These are phyloP conservation scores for Bombus confusus DNA, from an alignment of 1,140 invertebrate genomes.

Conservation along the genomic window DNA sequence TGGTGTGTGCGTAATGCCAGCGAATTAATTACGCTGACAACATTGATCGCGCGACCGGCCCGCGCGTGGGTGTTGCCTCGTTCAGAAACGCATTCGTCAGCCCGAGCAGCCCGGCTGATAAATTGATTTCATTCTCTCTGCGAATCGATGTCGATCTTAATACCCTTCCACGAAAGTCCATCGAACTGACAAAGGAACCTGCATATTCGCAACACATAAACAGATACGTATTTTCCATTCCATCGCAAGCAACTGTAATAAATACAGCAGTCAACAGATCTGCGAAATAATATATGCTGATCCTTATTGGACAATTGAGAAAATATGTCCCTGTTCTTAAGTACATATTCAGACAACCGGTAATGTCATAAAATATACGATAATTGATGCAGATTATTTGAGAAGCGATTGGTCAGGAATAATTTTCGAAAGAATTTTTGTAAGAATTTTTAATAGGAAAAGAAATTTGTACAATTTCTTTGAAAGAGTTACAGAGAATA, in stretches of 20 bases:
- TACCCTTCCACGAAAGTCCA: neutral
- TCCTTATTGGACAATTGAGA: neutral
- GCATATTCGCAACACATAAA: too few relatives aligned
- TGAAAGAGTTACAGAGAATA: too few relatives aligned
- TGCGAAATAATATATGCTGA: neutral
- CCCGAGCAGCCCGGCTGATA: neutral
- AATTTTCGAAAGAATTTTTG: too few relatives aligned
- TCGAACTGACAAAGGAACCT: neutral
- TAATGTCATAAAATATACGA: too few relatives aligned
- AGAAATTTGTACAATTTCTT: too few relatives aligned
- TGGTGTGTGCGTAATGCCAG: conserved; percentile 20
- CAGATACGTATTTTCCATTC: neutral
- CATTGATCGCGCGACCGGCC: conserved; percentile 1
- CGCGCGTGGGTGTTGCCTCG: conserved; percentile 30
- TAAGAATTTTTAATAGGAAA: too few relatives aligned
- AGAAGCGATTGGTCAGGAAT: too few relatives aligned
- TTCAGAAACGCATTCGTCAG: conserved; percentile 40
- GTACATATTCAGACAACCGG: neutral
- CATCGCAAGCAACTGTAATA: neutral
- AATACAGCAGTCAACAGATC: neutral
- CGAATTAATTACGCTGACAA: conserved; percentile 55
- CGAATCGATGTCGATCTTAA: conserved; percentile 14
- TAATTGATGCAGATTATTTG: too few relatives aligned
- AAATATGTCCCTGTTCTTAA: neutral
- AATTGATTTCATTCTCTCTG: conserved; percentile 9